phyloP scores from a whole-genome alignment of 37 sponge, comb jelly and placozoan species.

The Cladorhizidae sp. region DNA sequence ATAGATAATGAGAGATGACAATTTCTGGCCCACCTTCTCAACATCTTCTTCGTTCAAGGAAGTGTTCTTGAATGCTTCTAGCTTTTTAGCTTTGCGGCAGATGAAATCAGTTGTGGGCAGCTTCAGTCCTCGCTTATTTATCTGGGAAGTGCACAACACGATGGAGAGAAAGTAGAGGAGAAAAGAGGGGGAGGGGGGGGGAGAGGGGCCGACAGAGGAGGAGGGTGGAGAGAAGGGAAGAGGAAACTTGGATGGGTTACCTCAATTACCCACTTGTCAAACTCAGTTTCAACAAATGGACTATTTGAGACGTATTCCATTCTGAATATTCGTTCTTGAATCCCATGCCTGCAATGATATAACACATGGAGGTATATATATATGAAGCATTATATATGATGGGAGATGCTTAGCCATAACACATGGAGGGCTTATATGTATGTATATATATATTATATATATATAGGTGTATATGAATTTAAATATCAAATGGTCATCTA shows the following conservation, averaged over 20 bases:
- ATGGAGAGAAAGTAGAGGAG: neutral
- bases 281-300: constrained; percentile 88
- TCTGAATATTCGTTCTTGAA: constrained; percentile 88
- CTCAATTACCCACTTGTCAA: constrained; percentile 86
- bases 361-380: no score
- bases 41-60: constrained; percentile 88
- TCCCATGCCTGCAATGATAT: constrained; percentile 68
- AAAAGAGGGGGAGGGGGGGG: neutral
- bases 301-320: constrained; percentile 98
- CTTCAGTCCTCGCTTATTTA: constrained; percentile 53
- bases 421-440: no score
- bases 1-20: neutral
- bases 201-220: neutral
- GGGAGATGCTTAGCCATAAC: no score
- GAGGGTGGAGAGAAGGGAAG: no score
- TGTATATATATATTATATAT: neutral
- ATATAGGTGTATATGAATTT: no score
- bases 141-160: constrained; percentile 19
- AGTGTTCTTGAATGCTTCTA: constrained; percentile 71
- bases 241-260: constrained; percentile 28
- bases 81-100: constrained; percentile 67
- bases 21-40: constrained; percentile 51
- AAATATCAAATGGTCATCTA: no score
- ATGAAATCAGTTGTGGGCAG: constrained; percentile 76
- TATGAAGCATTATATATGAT: neutral